Percentiles rank a stretch among this genome's conserved stretches.
phyloP scores from a whole-genome alignment of 1,140 invertebrate genomes.

The Episyrphus balteatus region DNA sequence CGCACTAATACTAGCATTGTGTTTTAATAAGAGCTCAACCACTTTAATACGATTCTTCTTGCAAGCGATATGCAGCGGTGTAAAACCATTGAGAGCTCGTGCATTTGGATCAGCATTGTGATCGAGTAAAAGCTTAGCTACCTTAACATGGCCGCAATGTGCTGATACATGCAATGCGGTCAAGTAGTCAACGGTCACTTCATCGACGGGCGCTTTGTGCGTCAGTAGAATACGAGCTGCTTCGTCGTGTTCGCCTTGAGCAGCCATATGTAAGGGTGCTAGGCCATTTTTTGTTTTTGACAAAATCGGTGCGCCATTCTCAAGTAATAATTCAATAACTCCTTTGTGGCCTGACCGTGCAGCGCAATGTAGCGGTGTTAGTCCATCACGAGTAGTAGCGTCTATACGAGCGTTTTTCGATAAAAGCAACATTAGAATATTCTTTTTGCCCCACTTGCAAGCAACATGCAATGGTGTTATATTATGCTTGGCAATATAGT shows the following conservation, averaged over 20 bases:
- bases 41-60: constrained; percentile 98
- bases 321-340: constrained; percentile 85
- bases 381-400: constrained; percentile 85
- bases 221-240: constrained; percentile 83
- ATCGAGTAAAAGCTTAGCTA: constrained; percentile 87
- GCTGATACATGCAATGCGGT: constrained; percentile 96
- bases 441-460: constrained; percentile 38
- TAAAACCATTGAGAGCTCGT: constrained; percentile 95
- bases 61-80: constrained; percentile 95
- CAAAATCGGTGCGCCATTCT: constrained; percentile 84
- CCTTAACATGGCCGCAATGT: constrained; percentile 81
- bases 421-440: constrained; percentile 73
- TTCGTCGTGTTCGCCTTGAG: constrained; percentile 94
- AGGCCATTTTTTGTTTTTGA: constrained; percentile 97
- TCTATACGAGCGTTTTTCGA: constrained; percentile 84
- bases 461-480: constrained; percentile 87
- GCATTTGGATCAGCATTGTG: constrained; percentile 95
- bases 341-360: constrained; percentile 92
- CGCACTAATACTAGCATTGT: constrained; percentile 72
- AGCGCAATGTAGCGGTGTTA: constrained; percentile 87
- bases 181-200: constrained; percentile 94
- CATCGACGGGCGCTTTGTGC: constrained; percentile 91
- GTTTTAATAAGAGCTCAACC: constrained; percentile 90
- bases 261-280: constrained; percentile 85
- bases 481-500: constrained; percentile 90